Conservation (phyloP, 2,888 invertebrate genomes). For the Pasiphila rectangulata region DNA sequence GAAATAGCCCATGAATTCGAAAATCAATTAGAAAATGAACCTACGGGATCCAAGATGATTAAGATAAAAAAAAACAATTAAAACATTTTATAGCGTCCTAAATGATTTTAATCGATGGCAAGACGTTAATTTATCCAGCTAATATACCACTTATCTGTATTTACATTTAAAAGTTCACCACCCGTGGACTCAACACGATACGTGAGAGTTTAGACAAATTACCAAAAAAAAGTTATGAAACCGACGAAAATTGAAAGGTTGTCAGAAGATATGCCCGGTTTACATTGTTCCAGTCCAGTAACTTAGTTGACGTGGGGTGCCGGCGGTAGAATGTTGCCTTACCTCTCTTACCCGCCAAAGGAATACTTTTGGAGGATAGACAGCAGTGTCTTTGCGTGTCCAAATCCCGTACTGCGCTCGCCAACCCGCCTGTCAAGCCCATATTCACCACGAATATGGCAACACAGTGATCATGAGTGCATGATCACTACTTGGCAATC, state of each 20-base stretch:
- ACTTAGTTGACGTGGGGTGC: too few relatives aligned
- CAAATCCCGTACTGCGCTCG: too few relatives aligned
- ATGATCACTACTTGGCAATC: too few relatives aligned
- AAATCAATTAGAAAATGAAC: slow-evolving; percentile 21
- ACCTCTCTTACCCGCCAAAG: too few relatives aligned
- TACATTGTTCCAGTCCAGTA: too few relatives aligned
- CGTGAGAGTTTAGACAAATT: slow-evolving; percentile 62
- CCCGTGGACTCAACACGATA: slow-evolving; percentile 40
- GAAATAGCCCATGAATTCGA: slow-evolving; percentile 16
- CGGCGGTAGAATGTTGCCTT: too few relatives aligned
- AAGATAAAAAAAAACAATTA: slow-evolving; percentile 31
- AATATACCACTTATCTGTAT: slow-evolving; percentile 24
- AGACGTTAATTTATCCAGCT: slow-evolving; percentile 26
- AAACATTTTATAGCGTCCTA: slow-evolving; percentile 26
- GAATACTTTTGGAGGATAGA: too few relatives aligned
- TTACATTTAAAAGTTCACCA: slow-evolving; percentile 32
- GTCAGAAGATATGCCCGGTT: neutral
- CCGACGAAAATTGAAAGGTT: slow-evolving; percentile 33
- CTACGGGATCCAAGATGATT: slow-evolving; percentile 22
- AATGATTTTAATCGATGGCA: slow-evolving; percentile 31
- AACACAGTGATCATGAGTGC: too few relatives aligned
- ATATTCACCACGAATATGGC: too few relatives aligned
- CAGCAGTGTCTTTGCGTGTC: too few relatives aligned
- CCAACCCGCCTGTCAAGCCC: too few relatives aligned
- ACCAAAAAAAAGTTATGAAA: slow-evolving; percentile 36